A percentile compares a stretch with the other conserved stretches of the same genome.
These are phyloP conservation scores for Capitulum mitella DNA, from an alignment of 2,888 invertebrate species.

Conservation along the genomic window DNA sequence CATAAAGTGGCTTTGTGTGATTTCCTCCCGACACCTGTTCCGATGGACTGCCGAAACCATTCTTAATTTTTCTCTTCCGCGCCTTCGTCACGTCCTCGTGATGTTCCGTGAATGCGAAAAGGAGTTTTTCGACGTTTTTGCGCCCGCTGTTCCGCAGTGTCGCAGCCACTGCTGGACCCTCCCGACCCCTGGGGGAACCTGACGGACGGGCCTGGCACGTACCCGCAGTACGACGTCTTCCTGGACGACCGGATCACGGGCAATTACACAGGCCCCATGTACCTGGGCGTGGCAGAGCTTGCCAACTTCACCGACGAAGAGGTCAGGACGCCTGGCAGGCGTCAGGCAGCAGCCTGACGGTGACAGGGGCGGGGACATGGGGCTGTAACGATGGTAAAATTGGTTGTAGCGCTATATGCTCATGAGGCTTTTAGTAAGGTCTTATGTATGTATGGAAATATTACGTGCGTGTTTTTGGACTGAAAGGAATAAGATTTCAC, in stretches of 20 bases:
- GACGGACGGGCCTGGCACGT: neutral
- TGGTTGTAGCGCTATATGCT: neutral
- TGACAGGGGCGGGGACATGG: too few relatives aligned
- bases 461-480: neutral
- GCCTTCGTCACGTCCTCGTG: too few relatives aligned
- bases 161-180: too few relatives aligned
- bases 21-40: too few relatives aligned
- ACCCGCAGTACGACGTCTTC: constrained; percentile 12
- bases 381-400: neutral
- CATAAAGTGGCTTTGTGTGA: too few relatives aligned
- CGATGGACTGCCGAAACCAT: too few relatives aligned
- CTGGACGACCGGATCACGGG: neutral
- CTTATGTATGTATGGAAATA: neutral
- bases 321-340: neutral
- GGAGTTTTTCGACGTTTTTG: too few relatives aligned
- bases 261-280: neutral
- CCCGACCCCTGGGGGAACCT: constrained; percentile 19
- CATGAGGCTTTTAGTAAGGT: too few relatives aligned
- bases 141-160: too few relatives aligned
- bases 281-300: constrained; percentile 11
- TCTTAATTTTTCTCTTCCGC: too few relatives aligned
- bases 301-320: constrained; percentile 25
- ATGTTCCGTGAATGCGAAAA: too few relatives aligned
- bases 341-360: neutral
- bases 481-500: neutral